Evolutionary conservation across 2,113 vertebrate species (phyloP).

Genomic region (Hyla sarda): DNA sequence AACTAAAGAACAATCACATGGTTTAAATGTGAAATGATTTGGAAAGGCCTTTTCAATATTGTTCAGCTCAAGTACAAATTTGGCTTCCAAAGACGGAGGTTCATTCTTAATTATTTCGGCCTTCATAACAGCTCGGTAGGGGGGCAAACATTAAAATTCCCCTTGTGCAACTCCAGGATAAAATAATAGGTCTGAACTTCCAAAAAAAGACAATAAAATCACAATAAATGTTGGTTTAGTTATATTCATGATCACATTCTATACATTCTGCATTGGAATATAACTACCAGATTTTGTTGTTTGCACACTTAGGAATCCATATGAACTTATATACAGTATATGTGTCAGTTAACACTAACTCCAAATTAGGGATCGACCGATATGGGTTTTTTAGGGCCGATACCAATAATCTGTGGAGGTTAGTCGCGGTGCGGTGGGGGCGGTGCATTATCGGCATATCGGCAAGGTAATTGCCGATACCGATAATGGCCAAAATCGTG

Average conservation of each 20-base stretch:
- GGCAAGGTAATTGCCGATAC: too few species aligned
- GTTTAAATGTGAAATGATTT: constrained; percentile 45
- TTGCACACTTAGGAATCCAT: neutral
- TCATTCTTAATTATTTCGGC: constrained; percentile 22
- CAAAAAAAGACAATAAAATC: neutral
- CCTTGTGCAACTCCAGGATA: neutral
- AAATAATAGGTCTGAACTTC: neutral
- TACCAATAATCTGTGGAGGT: too few species aligned
- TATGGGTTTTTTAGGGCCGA: too few species aligned
- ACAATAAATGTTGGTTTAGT: neutral
- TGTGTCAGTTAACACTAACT: neutral
- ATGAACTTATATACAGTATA: neutral
- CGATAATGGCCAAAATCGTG: too few species aligned
- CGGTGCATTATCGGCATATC: too few species aligned
- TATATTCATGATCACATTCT: neutral
- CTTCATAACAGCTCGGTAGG: neutral
- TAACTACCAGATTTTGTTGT: neutral
- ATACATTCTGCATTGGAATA: neutral
- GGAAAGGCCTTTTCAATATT: constrained; percentile 17
- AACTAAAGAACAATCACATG: constrained; percentile 34
- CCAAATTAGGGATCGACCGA: too few species aligned
- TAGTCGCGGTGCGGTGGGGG: too few species aligned
- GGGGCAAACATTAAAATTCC: constrained; percentile 14
- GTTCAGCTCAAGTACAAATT: neutral
- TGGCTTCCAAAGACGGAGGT: neutral